A percentile compares a stretch with the other conserved stretches of the same genome.
phyloP scores from a whole-genome alignment of 2,113 vertebrate genomes.

The Myocastor coypus region DNA sequence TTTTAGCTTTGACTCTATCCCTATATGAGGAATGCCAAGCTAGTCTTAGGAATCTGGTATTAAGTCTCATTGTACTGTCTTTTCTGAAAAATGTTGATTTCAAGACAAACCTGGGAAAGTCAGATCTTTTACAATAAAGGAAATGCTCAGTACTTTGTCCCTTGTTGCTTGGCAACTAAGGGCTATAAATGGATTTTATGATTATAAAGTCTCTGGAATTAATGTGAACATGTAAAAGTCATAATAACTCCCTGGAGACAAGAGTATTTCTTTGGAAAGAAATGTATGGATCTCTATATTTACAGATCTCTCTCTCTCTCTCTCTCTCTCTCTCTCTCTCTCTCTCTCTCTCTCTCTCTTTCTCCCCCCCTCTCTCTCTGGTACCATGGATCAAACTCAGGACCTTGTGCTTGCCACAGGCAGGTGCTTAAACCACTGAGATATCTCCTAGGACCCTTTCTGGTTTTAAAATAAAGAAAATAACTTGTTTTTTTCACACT shows the following conservation, averaged over 20 bases:
- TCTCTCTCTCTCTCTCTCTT: no score
- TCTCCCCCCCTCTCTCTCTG: no score
- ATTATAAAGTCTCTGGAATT: slow-evolving; percentile 81
- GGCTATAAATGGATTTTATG: slow-evolving; percentile 86
- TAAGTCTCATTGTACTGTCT: slow-evolving; percentile 43
- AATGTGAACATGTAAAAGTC: slow-evolving; percentile 80
- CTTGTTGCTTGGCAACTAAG: slow-evolving; percentile 86
- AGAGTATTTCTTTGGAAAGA: slow-evolving; percentile 63
- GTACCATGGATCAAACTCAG: no score
- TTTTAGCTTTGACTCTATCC: slow-evolving; percentile 20
- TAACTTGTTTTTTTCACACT: slow-evolving; percentile 13
- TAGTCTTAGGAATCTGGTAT: slow-evolving; percentile 43
- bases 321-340: no score
- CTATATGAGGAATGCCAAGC: slow-evolving; percentile 33
- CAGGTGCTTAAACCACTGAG: no score
- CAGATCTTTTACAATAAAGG: slow-evolving; percentile 63
- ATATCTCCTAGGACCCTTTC: no score
- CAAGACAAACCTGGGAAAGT: slow-evolving; percentile 58
- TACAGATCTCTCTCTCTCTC: no score
- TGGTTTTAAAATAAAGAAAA: slow-evolving; percentile 61
- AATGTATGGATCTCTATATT: background rate
- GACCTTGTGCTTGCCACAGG: no score
- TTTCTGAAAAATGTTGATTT: slow-evolving; percentile 60
- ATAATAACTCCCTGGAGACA: slow-evolving; percentile 65
- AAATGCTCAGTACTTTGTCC: slow-evolving; percentile 87